Evolutionary conservation across 2,113 vertebrate species (phyloP).

Genomic region (Dasyornis broadbenti): DNA sequence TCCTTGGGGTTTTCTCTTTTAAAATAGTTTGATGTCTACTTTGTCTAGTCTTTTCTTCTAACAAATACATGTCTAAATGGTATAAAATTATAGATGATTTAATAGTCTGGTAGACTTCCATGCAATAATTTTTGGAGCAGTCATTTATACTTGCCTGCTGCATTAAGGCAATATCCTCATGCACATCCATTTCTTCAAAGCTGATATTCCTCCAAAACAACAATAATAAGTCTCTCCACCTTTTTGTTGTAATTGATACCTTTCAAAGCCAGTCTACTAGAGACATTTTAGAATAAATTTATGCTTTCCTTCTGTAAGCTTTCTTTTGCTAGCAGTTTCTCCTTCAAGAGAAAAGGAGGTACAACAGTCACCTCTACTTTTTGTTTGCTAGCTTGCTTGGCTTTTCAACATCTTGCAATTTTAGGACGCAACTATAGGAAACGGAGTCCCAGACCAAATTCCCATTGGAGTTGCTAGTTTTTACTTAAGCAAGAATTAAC

Average conservation of each 20-base stretch:
- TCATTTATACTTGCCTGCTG: neutral
- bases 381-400: neutral
- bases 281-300: neutral
- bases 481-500: neutral
- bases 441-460: neutral
- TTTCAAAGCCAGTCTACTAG: neutral
- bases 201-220: neutral
- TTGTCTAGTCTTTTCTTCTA: neutral
- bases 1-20: neutral
- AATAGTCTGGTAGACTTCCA: neutral
- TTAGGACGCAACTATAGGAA: neutral
- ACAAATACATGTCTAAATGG: neutral
- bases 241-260: neutral
- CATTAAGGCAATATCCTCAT: neutral
- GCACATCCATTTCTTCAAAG: neutral
- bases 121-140: neutral
- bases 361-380: neutral
- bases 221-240: neutral
- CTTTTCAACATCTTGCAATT: neutral
- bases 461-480: neutral
- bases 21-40: neutral
- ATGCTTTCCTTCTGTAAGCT: neutral
- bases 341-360: neutral
- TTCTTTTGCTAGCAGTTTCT: neutral
- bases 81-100: neutral